These are phyloP conservation scores for Sinonovacula constricta DNA, from an alignment of 1,140 invertebrate species.

Conservation along the genomic window DNA sequence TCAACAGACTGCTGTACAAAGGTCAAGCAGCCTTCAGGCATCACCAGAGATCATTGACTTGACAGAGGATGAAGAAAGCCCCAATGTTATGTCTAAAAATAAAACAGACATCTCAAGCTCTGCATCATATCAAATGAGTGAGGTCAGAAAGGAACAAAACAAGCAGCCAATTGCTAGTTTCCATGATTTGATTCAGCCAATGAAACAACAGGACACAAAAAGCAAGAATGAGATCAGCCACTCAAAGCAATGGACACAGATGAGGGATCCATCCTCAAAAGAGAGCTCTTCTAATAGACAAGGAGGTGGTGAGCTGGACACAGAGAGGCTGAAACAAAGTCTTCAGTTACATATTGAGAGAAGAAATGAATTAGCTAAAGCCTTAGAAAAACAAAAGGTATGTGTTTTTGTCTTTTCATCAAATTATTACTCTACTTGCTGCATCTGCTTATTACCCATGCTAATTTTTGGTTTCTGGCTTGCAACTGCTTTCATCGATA, in stretches of 20 bases:
- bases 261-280: slow-evolving; percentile 5
- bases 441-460: no score
- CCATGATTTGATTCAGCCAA: slow-evolving; percentile 28
- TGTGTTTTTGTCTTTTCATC: no score
- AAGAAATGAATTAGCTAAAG: slow-evolving; percentile 48
- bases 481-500: no score
- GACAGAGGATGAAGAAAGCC: slow-evolving; percentile 41
- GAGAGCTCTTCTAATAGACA: no score
- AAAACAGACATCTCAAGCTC: not conserved
- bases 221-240: slow-evolving; percentile 15
- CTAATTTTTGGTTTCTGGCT: no score
- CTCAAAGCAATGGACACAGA: slow-evolving; percentile 13
- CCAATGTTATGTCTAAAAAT: not conserved
- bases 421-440: no score
- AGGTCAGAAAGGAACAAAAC: no score
- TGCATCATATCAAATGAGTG: no score
- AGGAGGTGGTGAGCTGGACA: slow-evolving; percentile 23
- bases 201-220: slow-evolving; percentile 8
- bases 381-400: slow-evolving; percentile 59
- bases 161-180: slow-evolving; percentile 19
- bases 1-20: no score
- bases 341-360: slow-evolving; percentile 48
- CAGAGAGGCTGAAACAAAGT: slow-evolving; percentile 29
- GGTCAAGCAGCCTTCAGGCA: no score
- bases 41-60: slow-evolving; percentile 44